Evolutionary conservation across 2,888 invertebrate species (phyloP).

Genomic region (Hemaris fuciformis): DNA sequence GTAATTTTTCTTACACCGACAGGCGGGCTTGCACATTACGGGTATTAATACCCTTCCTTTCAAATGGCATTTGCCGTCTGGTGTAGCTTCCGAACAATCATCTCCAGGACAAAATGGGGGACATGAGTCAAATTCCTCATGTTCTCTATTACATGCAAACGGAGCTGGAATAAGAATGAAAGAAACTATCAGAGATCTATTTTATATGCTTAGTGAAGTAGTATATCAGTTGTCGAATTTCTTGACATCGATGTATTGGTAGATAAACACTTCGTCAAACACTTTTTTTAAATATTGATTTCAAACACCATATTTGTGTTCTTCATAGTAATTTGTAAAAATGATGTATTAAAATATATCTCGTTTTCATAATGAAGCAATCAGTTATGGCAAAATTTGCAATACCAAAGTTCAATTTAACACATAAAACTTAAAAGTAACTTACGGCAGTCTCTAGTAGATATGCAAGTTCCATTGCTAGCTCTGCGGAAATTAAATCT

Average conservation of each 20-base stretch:
- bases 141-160: background rate
- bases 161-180: background rate
- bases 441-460: conserved; percentile 44
- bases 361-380: too few relatives aligned
- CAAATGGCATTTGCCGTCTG: background rate
- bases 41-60: background rate
- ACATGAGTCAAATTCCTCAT: background rate
- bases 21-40: background rate
- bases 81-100: background rate
- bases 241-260: too few relatives aligned
- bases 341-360: too few relatives aligned
- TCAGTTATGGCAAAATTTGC: too few relatives aligned
- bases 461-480: conserved; percentile 39
- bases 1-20: background rate
- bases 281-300: too few relatives aligned
- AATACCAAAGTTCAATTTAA: background rate
- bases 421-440: conserved; percentile 10
- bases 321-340: too few relatives aligned
- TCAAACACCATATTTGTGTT: too few relatives aligned
- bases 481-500: conserved; percentile 36
- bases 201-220: too few relatives aligned
- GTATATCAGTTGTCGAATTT: too few relatives aligned
- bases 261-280: too few relatives aligned
- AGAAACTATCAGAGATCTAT: background rate
- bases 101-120: background rate